phyloP scores from a whole-genome alignment of 2,888 invertebrate genomes.

The Aphidoletes aphidimyza region DNA sequence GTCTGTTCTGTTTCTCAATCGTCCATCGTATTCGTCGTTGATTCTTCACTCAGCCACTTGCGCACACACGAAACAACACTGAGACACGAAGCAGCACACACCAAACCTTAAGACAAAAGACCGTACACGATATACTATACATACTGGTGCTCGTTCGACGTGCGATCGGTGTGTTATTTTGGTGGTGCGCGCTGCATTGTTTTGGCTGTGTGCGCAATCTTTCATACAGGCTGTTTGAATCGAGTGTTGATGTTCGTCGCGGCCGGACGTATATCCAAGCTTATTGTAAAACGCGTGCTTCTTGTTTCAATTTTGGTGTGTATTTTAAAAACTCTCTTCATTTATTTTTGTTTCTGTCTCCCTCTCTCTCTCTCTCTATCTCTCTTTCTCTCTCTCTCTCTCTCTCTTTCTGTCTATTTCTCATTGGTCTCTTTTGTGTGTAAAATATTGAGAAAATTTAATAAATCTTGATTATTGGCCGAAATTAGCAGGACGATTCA shows the following conservation, averaged over 20 bases:
- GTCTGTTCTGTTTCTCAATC: no score
- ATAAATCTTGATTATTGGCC: no score
- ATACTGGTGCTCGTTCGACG: background rate
- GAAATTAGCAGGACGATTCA: no score
- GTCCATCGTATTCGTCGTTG: background rate
- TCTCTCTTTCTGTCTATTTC: no score
- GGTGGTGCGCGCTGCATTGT: conserved; percentile 4
- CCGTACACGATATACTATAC: background rate
- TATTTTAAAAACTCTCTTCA: background rate
- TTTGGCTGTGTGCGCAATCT: conserved; percentile 33
- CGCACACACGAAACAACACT: no score
- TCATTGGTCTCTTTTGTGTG: no score
- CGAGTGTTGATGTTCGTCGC: conserved; percentile 49
- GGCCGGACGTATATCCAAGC: conserved; percentile 3
- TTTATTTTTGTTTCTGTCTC: background rate
- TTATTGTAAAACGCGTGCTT: background rate
- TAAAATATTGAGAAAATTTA: no score
- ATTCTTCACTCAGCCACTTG: background rate
- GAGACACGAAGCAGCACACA: no score
- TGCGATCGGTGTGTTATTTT: conserved; percentile 43
- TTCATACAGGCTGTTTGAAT: background rate
- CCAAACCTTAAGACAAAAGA: background rate
- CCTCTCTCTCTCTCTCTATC: no score
- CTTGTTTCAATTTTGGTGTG: conserved; percentile 23
- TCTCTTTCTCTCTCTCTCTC: no score